Percentiles rank a stretch among this genome's conserved stretches.
These are phyloP conservation scores for Brachionus plicatilis DNA, from an alignment of 1,140 invertebrate species.

Conservation along the genomic window DNA sequence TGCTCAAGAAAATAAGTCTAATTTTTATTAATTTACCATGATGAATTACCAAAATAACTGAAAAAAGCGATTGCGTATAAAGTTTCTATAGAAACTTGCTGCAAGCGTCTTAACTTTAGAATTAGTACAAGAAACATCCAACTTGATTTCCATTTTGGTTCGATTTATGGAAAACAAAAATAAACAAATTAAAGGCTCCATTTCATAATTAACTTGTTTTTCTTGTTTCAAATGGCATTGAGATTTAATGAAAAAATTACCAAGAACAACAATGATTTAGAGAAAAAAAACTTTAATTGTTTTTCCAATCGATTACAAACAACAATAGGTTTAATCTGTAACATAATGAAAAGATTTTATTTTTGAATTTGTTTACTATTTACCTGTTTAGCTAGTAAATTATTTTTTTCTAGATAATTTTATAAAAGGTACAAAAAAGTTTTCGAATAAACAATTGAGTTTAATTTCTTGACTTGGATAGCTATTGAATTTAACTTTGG, in stretches of 20 bases:
- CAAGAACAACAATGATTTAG: background rate
- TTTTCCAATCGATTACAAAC: background rate
- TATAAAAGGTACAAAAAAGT: too few relatives aligned
- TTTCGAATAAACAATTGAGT: too few relatives aligned
- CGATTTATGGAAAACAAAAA: slow-evolving; percentile 12
- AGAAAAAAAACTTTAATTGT: background rate
- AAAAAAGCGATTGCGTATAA: background rate
- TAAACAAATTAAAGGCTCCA: slow-evolving; percentile 6
- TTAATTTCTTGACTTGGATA: too few relatives aligned
- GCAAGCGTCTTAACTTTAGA: slow-evolving; percentile 27
- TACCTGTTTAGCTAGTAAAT: too few relatives aligned
- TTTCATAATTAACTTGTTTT: background rate
- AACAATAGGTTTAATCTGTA: background rate
- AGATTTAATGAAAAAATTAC: background rate
- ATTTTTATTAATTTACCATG: background rate
- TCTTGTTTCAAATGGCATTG: background rate
- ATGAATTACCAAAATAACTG: background rate
- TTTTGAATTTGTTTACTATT: too few relatives aligned
- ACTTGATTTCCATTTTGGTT: background rate
- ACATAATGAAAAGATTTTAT: background rate
- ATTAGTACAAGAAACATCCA: slow-evolving; percentile 34
- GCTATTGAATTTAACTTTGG: too few relatives aligned
- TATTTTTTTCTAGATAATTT: too few relatives aligned
- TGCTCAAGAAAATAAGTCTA: background rate
- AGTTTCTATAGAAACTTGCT: slow-evolving; percentile 36